Percentiles rank a stretch among this genome's conserved stretches.
Evolutionary conservation across 2,888 invertebrate genomes (phyloP).

Genomic region (Meandrusa payeni): DNA sequence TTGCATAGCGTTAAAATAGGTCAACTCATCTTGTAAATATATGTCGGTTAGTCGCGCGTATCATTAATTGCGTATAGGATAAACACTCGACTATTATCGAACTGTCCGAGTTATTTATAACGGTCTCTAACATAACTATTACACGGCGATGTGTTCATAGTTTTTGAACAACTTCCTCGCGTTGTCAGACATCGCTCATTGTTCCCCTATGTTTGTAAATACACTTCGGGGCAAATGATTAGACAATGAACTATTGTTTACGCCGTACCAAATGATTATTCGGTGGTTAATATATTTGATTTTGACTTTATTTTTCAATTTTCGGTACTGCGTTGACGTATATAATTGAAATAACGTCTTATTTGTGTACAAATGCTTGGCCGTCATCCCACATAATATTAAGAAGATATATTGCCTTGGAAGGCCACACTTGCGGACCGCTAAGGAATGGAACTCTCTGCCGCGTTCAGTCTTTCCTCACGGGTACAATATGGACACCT

Average conservation of each 20-base stretch:
- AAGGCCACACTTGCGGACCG: too few relatives aligned
- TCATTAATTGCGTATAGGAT: background rate
- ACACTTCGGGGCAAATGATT: slow-evolving; percentile 49
- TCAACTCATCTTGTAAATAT: too few relatives aligned
- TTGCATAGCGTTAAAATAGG: background rate
- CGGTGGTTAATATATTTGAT: slow-evolving; percentile 31
- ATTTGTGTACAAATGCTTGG: too few relatives aligned
- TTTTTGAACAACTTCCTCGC: slow-evolving; percentile 53
- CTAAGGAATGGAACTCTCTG: too few relatives aligned
- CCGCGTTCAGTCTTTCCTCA: too few relatives aligned
- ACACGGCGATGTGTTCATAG: slow-evolving; percentile 24
- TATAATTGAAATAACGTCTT: too few relatives aligned
- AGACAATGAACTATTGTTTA: slow-evolving; percentile 69
- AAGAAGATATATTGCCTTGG: too few relatives aligned
- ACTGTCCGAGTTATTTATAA: slow-evolving; percentile 10
- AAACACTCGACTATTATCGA: slow-evolving; percentile 2
- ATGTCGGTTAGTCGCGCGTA: background rate
- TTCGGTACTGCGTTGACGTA: too few relatives aligned
- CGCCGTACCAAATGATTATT: slow-evolving; percentile 23
- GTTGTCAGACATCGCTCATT: slow-evolving; percentile 43
- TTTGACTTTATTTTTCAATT: slow-evolving; percentile 18
- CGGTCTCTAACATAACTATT: slow-evolving; percentile 17
- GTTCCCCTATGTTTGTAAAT: slow-evolving; percentile 61
- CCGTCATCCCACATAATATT: too few relatives aligned
- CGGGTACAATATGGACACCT: too few relatives aligned